A percentile compares a stretch with the other conserved stretches of the same genome.
phyloP scores from a whole-genome alignment of 1,140 invertebrate species.

The Elymnias hypermnestra region DNA sequence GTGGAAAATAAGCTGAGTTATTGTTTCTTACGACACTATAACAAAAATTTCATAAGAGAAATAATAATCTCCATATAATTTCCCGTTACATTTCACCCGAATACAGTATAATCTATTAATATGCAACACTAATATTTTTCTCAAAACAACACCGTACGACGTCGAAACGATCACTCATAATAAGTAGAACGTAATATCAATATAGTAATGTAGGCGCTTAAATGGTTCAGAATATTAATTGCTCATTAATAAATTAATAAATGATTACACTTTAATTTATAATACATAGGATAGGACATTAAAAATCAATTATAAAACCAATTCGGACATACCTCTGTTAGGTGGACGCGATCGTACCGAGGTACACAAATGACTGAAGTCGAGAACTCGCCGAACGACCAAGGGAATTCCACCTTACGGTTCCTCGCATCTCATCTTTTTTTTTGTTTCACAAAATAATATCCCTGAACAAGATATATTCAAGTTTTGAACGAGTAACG shows the following conservation, averaged over 20 bases:
- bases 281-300: slow-evolving; percentile 30
- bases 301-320: slow-evolving; percentile 43
- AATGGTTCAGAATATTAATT: background rate
- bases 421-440: slow-evolving; percentile 30
- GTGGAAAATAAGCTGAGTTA: too few relatives aligned
- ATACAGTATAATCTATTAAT: too few relatives aligned
- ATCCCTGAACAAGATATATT: slow-evolving; percentile 5
- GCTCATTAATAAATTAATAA: slow-evolving; percentile 22
- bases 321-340: slow-evolving; percentile 48
- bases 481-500: slow-evolving; percentile 4
- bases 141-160: slow-evolving; percentile 1
- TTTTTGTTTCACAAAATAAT: slow-evolving; percentile 29
- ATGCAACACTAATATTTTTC: background rate
- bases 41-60: too few relatives aligned
- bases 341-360: slow-evolving; percentile 39
- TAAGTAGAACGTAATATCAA: too few relatives aligned
- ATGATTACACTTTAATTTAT: slow-evolving; percentile 27
- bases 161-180: slow-evolving; percentile 1
- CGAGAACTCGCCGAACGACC: slow-evolving; percentile 23
- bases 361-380: slow-evolving; percentile 50
- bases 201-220: too few relatives aligned
- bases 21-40: too few relatives aligned
- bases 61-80: too few relatives aligned
- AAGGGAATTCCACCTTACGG: slow-evolving; percentile 44
- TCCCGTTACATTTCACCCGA: too few relatives aligned